Evolutionary conservation across 2,797 vertebrate genomes (phyloP).

Genomic region (Phoeniculus purpureus): DNA sequence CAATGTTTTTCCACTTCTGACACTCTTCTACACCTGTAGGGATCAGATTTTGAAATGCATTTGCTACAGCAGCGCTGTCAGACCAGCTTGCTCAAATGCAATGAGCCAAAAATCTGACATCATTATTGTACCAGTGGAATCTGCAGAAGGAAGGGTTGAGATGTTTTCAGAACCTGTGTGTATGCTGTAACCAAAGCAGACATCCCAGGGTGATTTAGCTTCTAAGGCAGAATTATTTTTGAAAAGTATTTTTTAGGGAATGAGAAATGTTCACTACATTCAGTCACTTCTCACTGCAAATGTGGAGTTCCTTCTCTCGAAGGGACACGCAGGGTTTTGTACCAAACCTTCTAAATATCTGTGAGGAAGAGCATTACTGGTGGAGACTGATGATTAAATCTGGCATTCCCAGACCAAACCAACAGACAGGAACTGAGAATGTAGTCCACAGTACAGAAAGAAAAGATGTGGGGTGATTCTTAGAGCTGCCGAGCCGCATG

Average conservation of each 20-base stretch:
- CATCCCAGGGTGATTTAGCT: background rate
- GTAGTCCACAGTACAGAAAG: background rate
- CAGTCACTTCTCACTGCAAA: background rate
- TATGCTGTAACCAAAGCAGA: background rate
- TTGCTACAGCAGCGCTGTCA: background rate
- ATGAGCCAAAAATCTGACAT: background rate
- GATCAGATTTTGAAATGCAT: background rate
- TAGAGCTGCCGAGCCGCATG: background rate
- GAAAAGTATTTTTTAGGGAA: background rate
- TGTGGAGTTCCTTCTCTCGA: background rate
- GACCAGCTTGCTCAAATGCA: background rate
- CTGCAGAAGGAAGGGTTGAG: background rate
- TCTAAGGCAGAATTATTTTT: background rate
- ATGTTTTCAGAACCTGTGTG: background rate
- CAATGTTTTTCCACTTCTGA: background rate
- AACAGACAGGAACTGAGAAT: background rate
- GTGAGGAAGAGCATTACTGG: background rate
- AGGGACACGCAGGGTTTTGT: background rate
- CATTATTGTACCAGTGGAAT: background rate
- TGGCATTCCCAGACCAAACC: background rate
- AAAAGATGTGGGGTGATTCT: background rate
- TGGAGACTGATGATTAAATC: background rate
- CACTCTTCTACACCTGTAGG: background rate
- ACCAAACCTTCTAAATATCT: background rate
- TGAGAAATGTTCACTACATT: background rate